A percentile compares a stretch with the other conserved stretches of the same genome.
Conservation (phyloP, 2,888 invertebrate genomes). For the Sesamia inferens region DNA sequence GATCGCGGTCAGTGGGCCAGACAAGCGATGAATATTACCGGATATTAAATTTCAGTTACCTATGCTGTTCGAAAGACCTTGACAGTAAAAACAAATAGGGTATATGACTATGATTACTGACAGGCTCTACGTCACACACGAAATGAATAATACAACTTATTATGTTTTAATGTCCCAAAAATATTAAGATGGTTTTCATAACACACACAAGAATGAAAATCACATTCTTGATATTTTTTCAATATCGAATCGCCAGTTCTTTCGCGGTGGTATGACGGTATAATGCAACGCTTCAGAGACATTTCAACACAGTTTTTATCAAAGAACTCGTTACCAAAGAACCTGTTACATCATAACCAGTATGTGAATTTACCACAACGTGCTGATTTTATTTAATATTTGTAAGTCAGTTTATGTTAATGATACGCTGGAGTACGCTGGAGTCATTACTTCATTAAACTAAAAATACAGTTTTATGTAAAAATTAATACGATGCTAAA, state of each 20-base stretch:
- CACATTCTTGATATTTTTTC: background rate
- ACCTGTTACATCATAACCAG: constrained; percentile 46
- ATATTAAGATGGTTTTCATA: constrained; percentile 6
- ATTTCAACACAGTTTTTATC: constrained; percentile 33
- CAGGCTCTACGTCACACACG: constrained; percentile 34
- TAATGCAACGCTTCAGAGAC: constrained; percentile 10
- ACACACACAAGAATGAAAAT: background rate
- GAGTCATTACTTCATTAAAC: constrained; percentile 10
- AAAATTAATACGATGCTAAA: constrained; percentile 37
- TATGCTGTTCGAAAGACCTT: constrained; percentile 73
- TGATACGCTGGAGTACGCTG: background rate
- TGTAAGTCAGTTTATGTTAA: constrained; percentile 6
- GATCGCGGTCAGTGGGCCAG: constrained; percentile 88
- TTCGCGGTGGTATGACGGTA: background rate
- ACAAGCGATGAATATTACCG: constrained; percentile 82
- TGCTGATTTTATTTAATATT: constrained; percentile 16
- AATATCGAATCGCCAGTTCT: background rate
- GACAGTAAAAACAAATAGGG: constrained; percentile 67
- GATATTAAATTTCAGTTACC: constrained; percentile 77
- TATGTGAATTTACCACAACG: constrained; percentile 20
- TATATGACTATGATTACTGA: constrained; percentile 32
- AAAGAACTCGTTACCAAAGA: constrained; percentile 19
- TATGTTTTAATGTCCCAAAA: constrained; percentile 29
- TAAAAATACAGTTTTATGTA: constrained; percentile 41
- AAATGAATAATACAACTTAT: constrained; percentile 22